Evolutionary conservation across 1,140 invertebrate genomes (phyloP), one percentile per base, ranked within the genome.

Genomic region (Drosophila pectinifera): DNA sequence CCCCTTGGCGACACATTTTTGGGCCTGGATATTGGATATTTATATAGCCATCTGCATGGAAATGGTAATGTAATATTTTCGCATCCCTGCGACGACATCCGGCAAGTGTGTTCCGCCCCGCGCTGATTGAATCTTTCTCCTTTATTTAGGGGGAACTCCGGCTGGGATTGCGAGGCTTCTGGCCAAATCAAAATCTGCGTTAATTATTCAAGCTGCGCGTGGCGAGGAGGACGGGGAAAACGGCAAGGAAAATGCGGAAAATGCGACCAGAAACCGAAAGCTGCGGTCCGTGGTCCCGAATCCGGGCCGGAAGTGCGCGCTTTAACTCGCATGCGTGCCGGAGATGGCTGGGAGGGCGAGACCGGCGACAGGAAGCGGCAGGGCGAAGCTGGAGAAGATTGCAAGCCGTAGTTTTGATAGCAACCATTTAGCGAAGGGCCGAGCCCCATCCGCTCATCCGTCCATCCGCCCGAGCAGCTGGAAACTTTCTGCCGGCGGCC

Each of bases 331-430:
- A 84, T 83, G 64, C 72, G 80, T 83, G 74, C 68, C 62, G 67
- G 78, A 59, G 54, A 42, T 58, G 57, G 46, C 43, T 41, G 54
- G 22, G n/a, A 8, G 10, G 31, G 1, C 10, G 22, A 20, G 36
- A 38, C 26, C 53, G 39, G 39, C 46, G 26, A 45, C 38, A 28
- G 31, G 22, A 41, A 31, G 26, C 22, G 22, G 39, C 5, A 18
- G 26, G 48, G n/a, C 41, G 22, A 53, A 18, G 69, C 18, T 26
- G 38, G 42, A 57, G 53, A 56, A 70, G 65, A 73, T 61, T 77
- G 79, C 68, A 65, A 57, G 69, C 79, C 70, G 83, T 76, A 86
- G 76, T 88, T 86, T 86, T 83, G 79, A 88, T 88, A 76, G 79
- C 83, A 79, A 63, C 58, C 83, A 88, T 86, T 86, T 86, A 76